Evolutionary conservation across 2,797 vertebrate genomes (phyloP).

Genomic region (Potorous gilbertii): DNA sequence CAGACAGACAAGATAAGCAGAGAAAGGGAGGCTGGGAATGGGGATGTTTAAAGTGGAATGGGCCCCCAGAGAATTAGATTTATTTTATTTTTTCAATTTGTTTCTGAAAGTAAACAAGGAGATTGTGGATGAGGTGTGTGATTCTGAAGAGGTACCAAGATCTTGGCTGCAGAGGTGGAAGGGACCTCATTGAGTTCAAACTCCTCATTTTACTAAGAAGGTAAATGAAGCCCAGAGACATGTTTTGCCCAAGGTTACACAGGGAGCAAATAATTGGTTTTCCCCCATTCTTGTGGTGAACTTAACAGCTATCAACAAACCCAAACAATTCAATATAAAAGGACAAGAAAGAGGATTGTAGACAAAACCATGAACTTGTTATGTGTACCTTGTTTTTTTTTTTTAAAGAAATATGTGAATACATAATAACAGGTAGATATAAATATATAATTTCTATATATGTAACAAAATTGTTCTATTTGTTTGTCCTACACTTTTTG

Average conservation of each 20-base stretch:
- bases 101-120: not conserved
- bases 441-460: not conserved
- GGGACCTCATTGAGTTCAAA: not conserved
- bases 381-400: not conserved
- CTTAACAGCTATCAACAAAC: not conserved
- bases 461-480: not conserved
- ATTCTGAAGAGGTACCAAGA: not conserved
- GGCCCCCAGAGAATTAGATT: not conserved
- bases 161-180: not conserved
- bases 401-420: not conserved
- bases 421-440: not conserved
- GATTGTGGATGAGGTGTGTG: not conserved
- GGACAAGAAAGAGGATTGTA: not conserved
- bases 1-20: not conserved
- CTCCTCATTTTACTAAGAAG: not conserved
- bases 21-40: not conserved
- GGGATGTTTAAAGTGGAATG: not conserved
- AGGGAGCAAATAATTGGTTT: not conserved
- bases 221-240: not conserved
- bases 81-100: not conserved
- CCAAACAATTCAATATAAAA: not conserved
- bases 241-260: not conserved
- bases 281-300: not conserved
- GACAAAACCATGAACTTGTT: not conserved
- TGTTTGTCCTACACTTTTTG: not conserved